Evolutionary conservation across 2,888 invertebrate genomes (phyloP).

Genomic region (Pycnomerus fuliginosus): DNA sequence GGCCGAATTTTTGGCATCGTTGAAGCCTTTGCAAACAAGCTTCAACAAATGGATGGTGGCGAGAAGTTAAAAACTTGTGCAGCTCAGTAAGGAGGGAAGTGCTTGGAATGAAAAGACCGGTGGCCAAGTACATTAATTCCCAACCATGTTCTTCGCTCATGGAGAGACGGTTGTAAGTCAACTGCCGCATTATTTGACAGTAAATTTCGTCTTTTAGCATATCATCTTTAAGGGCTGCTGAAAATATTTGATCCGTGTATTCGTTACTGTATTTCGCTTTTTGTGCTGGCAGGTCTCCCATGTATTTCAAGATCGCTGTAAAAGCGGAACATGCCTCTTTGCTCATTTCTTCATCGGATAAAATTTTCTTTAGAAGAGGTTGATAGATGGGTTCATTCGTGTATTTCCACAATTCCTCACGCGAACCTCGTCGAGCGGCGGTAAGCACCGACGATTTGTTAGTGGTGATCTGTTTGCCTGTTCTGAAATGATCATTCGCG

Average conservation of each 20-base stretch:
- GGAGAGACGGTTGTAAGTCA: conserved; percentile 82
- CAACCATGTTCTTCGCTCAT: conserved; percentile 90
- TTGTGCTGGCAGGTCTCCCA: conserved; percentile 90
- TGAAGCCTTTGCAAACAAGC: conserved; percentile 82
- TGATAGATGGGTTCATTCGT: conserved; percentile 78
- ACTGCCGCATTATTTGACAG: conserved; percentile 92
- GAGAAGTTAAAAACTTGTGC: conserved; percentile 71
- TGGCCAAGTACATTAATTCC: conserved; percentile 91
- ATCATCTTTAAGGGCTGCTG: conserved; percentile 71
- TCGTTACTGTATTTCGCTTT: conserved; percentile 75
- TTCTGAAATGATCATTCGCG: conserved; percentile 77
- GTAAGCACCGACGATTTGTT: conserved; percentile 66
- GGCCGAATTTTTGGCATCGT: conserved; percentile 63
- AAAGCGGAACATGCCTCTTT: conserved; percentile 75
- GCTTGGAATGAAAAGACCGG: conserved; percentile 82
- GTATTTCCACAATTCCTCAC: conserved; percentile 80
- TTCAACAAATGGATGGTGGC: conserved; percentile 72
- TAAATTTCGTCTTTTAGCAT: conserved; percentile 85
- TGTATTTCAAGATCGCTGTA: conserved; percentile 76
- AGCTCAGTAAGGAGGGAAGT: conserved; percentile 74
- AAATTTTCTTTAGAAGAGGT: conserved; percentile 75
- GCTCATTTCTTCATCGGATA: conserved; percentile 67
- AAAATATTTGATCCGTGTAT: conserved; percentile 87
- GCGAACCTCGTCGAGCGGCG: conserved; percentile 63
- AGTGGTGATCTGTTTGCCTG: conserved; percentile 53